Conservation (phyloP, 2,797 vertebrate genomes). For the Tokudaia tokunoshimensis region DNA sequence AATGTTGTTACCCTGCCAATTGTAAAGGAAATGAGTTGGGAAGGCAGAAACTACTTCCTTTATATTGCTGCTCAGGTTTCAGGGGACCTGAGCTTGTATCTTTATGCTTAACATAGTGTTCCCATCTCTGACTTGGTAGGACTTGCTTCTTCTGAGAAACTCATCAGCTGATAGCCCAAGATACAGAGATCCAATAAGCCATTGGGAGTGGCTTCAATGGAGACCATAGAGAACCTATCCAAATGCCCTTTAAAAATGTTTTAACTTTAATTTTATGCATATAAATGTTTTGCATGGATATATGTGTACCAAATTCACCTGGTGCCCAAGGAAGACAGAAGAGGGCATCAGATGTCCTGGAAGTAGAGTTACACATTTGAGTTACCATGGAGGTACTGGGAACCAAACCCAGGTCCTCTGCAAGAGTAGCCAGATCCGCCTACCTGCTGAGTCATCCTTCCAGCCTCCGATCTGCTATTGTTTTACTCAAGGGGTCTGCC, state of each 20-base stretch:
- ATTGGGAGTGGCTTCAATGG: background rate
- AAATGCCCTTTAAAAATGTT: background rate
- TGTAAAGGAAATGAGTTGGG: slow-evolving; percentile 52
- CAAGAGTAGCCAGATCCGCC: too few relatives aligned
- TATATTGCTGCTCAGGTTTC: slow-evolving; percentile 32
- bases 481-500: background rate
- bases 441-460: background rate
- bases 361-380: background rate
- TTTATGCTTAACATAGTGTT: background rate
- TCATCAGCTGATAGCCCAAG: background rate
- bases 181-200: background rate
- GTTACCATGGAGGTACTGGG: too few relatives aligned
- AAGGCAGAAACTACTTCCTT: slow-evolving; percentile 40
- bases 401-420: too few relatives aligned
- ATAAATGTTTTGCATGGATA: background rate
- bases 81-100: background rate
- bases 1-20: slow-evolving; percentile 24
- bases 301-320: background rate
- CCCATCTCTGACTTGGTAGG: background rate
- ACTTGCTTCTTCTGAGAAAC: background rate
- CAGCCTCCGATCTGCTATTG: background rate
- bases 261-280: background rate
- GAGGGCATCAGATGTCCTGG: too few relatives aligned
- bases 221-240: background rate
- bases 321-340: background rate